These are phyloP conservation scores for Thera obeliscata DNA, from an alignment of 2,888 invertebrate species.

Conservation along the genomic window DNA sequence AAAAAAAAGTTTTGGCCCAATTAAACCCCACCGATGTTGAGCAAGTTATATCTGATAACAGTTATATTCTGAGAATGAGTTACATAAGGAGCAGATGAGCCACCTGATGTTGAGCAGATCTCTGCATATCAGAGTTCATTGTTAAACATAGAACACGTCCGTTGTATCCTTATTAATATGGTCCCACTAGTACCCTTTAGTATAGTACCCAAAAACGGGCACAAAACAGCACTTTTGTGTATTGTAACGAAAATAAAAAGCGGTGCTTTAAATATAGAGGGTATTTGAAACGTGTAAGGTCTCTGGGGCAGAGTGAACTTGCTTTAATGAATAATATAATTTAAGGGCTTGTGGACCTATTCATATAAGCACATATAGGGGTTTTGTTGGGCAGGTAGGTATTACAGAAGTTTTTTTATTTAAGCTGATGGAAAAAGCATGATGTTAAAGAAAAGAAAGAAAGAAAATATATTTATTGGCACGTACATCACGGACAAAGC, in stretches of 20 bases:
- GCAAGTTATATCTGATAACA: no score
- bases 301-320: conserved; percentile 23
- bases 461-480: no score
- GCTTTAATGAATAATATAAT: conserved; percentile 31
- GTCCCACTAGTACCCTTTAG: neutral
- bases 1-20: no score
- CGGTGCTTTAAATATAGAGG: conserved; percentile 21
- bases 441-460: no score
- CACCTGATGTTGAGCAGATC: neutral
- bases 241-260: conserved; percentile 30
- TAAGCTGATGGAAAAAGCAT: no score
- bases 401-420: conserved; percentile 1
- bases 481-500: no score
- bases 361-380: neutral
- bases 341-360: conserved; percentile 17
- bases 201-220: neutral
- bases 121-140: neutral
- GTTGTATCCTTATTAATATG: neutral
- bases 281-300: conserved; percentile 5
- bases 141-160: neutral
- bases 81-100: no score
- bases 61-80: no score
- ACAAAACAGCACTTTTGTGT: conserved; percentile 24
- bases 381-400: neutral
- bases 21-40: no score